phyloP scores from a whole-genome alignment of 2,113 vertebrate genomes.

The Triplophysa rosa region DNA sequence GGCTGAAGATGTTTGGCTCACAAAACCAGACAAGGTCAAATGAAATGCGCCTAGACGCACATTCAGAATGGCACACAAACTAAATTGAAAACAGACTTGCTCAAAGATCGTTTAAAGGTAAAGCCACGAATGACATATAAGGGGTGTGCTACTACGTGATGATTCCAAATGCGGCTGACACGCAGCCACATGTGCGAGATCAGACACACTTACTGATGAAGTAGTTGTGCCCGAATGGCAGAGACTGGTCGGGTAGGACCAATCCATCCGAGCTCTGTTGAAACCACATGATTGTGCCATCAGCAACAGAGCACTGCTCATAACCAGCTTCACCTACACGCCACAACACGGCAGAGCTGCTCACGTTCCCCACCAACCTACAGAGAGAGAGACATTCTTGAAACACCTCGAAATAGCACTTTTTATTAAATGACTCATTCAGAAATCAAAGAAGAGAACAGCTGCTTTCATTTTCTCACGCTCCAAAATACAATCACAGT shows the following conservation, averaged over 20 bases:
- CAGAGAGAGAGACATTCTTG: background rate
- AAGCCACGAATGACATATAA: background rate
- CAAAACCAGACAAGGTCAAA: slow-evolving; percentile 24
- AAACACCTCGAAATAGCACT: too few species aligned
- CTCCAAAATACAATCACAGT: background rate
- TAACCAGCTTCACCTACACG: slow-evolving; percentile 85
- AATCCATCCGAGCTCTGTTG: slow-evolving; percentile 85
- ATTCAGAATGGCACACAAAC: background rate
- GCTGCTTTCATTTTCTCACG: background rate
- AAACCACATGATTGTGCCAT: slow-evolving; percentile 83
- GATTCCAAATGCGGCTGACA: too few species aligned
- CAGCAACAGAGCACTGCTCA: slow-evolving; percentile 85
- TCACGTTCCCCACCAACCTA: slow-evolving; percentile 86
- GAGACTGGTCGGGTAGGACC: slow-evolving; percentile 85
- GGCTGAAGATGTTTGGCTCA: background rate
- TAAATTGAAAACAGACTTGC: background rate
- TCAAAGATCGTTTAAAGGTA: background rate
- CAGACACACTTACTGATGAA: slow-evolving; percentile 72
- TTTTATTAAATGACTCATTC: background rate
- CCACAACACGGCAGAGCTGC: slow-evolving; percentile 87
- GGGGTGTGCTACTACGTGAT: too few species aligned
- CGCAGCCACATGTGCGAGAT: background rate
- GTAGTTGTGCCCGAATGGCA: slow-evolving; percentile 89
- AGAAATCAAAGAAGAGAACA: background rate
- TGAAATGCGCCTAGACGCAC: background rate